These are phyloP conservation scores for Chesias legatella DNA, from an alignment of 2,888 invertebrate genomes.

Conservation along the genomic window DNA sequence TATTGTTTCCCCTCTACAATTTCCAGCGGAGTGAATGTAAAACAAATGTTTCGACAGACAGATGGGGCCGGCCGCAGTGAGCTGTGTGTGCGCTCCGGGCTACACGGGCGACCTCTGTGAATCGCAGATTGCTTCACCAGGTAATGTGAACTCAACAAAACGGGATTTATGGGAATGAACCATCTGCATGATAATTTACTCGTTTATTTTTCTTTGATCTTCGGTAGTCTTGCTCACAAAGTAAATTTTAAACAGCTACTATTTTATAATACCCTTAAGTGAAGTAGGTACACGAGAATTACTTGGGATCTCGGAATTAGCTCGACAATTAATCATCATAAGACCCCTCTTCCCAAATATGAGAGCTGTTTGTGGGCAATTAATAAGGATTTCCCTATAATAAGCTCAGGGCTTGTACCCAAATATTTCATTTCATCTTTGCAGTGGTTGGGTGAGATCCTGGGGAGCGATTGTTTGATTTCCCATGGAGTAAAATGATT, in stretches of 20 bases:
- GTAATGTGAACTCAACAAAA: conserved; percentile 35
- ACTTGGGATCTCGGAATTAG: conserved; percentile 16
- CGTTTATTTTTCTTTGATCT: too few species aligned
- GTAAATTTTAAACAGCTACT: too few species aligned
- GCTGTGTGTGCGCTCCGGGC: conserved; percentile 84
- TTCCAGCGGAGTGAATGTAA: conserved; percentile 14
- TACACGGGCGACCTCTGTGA: conserved; percentile 87
- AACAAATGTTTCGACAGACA: conserved; percentile 74
- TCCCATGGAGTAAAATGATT: too few species aligned
- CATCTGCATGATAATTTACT: too few species aligned
- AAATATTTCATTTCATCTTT: not conserved
- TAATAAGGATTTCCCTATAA: conserved; percentile 26
- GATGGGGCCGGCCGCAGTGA: conserved; percentile 87
- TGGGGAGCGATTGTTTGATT: too few species aligned
- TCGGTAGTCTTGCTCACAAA: too few species aligned
- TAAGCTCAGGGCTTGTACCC: not conserved
- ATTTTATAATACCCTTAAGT: too few species aligned
- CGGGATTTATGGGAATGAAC: too few species aligned
- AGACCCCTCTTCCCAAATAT: conserved; percentile 17
- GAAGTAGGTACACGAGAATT: not conserved
- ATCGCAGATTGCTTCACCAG: conserved; percentile 76
- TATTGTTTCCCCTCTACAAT: conserved; percentile 1
- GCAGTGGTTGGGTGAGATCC: not conserved
- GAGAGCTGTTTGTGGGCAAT: conserved; percentile 25
- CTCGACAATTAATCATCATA: conserved; percentile 31